Base-by-base conservation (phyloP, 23 tunicate species). In the Botrylloides violaceus region DNA sequence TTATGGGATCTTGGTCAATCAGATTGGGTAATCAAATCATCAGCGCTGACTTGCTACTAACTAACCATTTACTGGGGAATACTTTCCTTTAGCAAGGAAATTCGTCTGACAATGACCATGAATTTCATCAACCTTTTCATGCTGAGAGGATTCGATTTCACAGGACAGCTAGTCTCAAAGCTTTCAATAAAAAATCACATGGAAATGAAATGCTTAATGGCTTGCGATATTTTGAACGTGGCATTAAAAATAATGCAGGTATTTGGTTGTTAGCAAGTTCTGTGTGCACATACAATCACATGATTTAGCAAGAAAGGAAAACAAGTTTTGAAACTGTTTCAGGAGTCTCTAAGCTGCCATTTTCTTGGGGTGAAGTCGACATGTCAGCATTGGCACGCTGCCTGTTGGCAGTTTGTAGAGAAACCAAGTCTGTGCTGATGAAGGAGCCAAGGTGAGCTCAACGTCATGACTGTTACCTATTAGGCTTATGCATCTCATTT, bases 141-240 rank as follows among this genome's bases (percentile, higher is more conserved):
- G 29, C 76, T 25, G 95, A 87, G 5, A 76, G 64, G 71, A 61
- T 80, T 1, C 70, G 71, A 36, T 87, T 87, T 76, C 66, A 38
- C 26, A 62, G 95, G 55, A 80, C 81, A 1, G 86, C 95, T 0
- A 87, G 95, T 47, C 49, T 87, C 4, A 84, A 80, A 64, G 98
- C 90, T 3, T 91, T 91, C 59, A 83, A 91, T 83, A 91, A 91
- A 48, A 73, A 83, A n/a, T 83, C 90, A 1, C 88, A 82, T 73
- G 98, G 84, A 49, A 91, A 91, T 49, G 98, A 91, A 53, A 91
- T 91, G 98, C 77, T 91, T 32, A 79, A 91, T 50, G 98, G 90
- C 4, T 75, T 91, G 58, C 71, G 84, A 49, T 91, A 78, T 55
- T 91, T 91, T 62, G 98, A 83, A 36, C 61, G 90, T 31, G 74